Base-by-base conservation (phyloP, 2,113 vertebrate genomes). In the Seriola dumerili region DNA sequence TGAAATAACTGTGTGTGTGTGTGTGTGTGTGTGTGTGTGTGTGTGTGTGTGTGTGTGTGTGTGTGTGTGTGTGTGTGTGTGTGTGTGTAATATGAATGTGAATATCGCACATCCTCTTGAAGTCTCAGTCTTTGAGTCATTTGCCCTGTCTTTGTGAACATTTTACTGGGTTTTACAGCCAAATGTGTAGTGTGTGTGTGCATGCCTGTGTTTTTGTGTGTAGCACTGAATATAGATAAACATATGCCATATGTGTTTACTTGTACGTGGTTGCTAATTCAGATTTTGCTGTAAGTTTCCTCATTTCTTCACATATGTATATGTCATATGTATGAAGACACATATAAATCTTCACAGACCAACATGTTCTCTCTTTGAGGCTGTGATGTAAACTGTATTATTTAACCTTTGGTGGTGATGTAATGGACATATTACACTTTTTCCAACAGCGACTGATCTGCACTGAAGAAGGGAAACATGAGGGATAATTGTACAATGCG, bases 1-100 rank as follows among this genome's bases (percentile, higher is more conserved):
- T 77, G 57, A 84, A 77, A 83, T 72, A 83, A 76, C 36, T 58
- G 38, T 42, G 64, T 63, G 32, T 34, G 80, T 2, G 66, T 32
- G 42, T 50, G 57, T 23, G 40, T 76, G 73, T 40, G 66, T 32
- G 42, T 50, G 64, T 23, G 40, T 76, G 73, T 40, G 66, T 32
- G 42, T 50, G 64, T 23, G 40, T 76, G 73, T 40, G 66, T 32
- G 42, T 50, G 64, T 23, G 40, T 76, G 73, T 40, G 66, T 32
- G 42, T 50, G 64, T 23, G 40, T 76, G 73, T 40, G 66, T 32
- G 32, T 50, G 64, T 23, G 40, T 76, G 73, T 40, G 66, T 32
- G 42, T 50, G 65, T 23, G 40, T 76, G 73, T 40, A 25, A 48
- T n/a, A 59, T 50, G 16, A 58, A 42, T 65, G 58, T 75, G 55